Base-by-base conservation (phyloP, 2,113 vertebrate genomes). In the Crotalus viridis region DNA sequence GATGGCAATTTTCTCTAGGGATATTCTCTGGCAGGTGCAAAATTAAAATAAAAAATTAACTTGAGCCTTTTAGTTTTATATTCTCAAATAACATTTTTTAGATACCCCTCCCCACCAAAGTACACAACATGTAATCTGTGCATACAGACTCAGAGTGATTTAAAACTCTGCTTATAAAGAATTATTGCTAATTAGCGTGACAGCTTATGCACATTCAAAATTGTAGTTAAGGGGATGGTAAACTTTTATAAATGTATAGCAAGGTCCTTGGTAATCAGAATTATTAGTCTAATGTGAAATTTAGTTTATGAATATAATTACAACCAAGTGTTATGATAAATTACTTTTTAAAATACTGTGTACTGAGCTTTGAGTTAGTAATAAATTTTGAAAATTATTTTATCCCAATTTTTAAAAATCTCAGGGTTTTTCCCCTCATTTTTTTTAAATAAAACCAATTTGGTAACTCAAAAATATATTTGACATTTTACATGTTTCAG, bases 21-120 rank as follows among this genome's bases (percentile, higher is more conserved):
- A 95, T 94, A 88, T 57, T 94, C 51, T 21, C 87, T 96, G 95
- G 88, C 94, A 95, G 96, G 95, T 95, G 94, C 93, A 97, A 96
- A 92, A 92, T 89, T 89, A 33, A 91, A 96, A 95, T 96, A 92
- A 61, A 91, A 93, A 95, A 93, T 94, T 94, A 90, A 90, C 55
- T 89, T 86, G 59, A 61, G n/a, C 46, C 48, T 56, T 95, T 95
- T 91, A 91, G 93, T 33, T 95, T 87, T 95, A 24, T 91, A 91
- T 93, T 93, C 91, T 95, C 90, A 94, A 93, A 94, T 93, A 92
- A 74, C 89, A 92, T 57, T 69, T 90, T 91, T 91, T 87, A 48
- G 85, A 93, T 94, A 89, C 48, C 33, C 74, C 33, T 81, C 74
- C 74, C 74, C 0, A 3, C 33, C 56, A 54, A 89, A 93, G 91